Conservation (phyloP, 2,888 invertebrate genomes). For the Pimpla rufipes region DNA sequence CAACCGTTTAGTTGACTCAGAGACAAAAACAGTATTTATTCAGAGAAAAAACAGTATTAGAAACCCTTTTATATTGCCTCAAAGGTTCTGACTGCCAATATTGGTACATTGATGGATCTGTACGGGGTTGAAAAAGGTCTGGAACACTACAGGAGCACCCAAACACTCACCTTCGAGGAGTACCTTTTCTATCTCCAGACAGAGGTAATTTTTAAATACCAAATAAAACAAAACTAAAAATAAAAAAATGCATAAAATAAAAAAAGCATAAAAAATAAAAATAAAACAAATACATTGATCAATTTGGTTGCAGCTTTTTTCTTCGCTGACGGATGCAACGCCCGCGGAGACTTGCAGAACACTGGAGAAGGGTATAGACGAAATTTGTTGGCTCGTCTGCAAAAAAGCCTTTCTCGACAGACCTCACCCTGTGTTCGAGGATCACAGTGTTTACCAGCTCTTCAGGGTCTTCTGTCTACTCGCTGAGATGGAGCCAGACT, state of each 20-base stretch:
- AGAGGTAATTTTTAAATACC: slow-evolving; percentile 86
- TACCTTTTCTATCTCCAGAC: slow-evolving; percentile 91
- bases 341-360: slow-evolving; percentile 80
- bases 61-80: too few species aligned
- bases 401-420: slow-evolving; percentile 88
- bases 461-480: slow-evolving; percentile 93
- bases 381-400: slow-evolving; percentile 92
- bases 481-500: slow-evolving; percentile 90
- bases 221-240: too few species aligned
- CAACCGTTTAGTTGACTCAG: not conserved
- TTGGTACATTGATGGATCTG: slow-evolving; percentile 91
- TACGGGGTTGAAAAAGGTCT: slow-evolving; percentile 93
- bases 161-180: slow-evolving; percentile 90
- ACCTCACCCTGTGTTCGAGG: slow-evolving; percentile 88
- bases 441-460: slow-evolving; percentile 90
- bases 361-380: slow-evolving; percentile 84
- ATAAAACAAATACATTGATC: not conserved
- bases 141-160: slow-evolving; percentile 91
- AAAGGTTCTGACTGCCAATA: slow-evolving; percentile 92
- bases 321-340: slow-evolving; percentile 83
- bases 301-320: slow-evolving; percentile 81
- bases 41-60: too few species aligned
- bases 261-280: too few species aligned
- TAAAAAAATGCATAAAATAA: too few species aligned
- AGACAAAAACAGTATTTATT: slow-evolving; percentile 82